Evolutionary conservation across 2,113 vertebrate genomes (phyloP).

Genomic region (Orcinus orca): DNA sequence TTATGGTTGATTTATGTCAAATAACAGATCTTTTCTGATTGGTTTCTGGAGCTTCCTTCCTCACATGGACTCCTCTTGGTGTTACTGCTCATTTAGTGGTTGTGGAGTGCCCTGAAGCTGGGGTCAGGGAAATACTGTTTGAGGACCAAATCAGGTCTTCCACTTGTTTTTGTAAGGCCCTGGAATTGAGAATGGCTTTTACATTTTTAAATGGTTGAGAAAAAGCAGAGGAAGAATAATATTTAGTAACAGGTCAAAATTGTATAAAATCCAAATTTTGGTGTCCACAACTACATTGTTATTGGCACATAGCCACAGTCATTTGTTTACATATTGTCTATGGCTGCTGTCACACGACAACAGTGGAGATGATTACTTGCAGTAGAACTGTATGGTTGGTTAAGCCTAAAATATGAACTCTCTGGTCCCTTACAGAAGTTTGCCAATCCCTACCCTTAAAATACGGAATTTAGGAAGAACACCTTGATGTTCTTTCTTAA

Average conservation of each 20-base stretch:
- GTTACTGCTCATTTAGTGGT: not conserved
- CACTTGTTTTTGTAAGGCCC: not conserved
- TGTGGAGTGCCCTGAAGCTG: not conserved
- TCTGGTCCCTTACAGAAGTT: not conserved
- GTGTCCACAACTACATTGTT: not conserved
- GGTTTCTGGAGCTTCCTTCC: not conserved
- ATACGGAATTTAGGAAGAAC: not conserved
- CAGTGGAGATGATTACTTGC: not conserved
- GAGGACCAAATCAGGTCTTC: not conserved
- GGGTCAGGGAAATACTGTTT: not conserved
- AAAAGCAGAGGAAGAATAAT: not conserved
- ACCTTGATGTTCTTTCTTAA: not conserved
- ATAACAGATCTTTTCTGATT: not conserved
- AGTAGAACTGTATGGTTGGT: not conserved
- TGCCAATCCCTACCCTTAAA: not conserved
- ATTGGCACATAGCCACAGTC: not conserved
- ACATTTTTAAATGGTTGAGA: not conserved
- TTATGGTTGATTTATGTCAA: not conserved
- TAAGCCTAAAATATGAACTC: not conserved
- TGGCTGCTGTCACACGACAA: not conserved
- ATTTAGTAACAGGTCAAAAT: not conserved
- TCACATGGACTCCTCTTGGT: not conserved
- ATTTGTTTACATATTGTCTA: not conserved
- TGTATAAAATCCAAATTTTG: not conserved
- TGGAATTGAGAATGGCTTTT: not conserved